These are phyloP conservation scores for Eptesicus fuscus DNA, from an alignment of 2,113 vertebrate genomes.

Conservation along the genomic window DNA sequence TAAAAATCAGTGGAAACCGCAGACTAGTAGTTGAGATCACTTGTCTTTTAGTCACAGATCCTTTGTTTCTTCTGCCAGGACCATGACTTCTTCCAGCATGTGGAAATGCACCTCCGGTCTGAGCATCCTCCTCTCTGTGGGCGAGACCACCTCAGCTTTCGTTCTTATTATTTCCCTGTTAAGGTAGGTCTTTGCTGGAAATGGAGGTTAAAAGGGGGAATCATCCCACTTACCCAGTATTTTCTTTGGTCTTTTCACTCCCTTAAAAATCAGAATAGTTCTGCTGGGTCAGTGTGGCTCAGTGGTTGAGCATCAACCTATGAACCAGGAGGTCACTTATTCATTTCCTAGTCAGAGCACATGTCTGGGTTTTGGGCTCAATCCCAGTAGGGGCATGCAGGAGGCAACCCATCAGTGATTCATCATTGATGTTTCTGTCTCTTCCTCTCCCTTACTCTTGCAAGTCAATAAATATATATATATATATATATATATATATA, in stretches of 20 bases:
- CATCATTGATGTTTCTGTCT: too few species aligned
- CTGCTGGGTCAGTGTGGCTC: too few species aligned
- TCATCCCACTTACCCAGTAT: background rate
- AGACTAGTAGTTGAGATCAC: background rate
- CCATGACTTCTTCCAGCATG: constrained; percentile 98
- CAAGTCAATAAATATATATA: too few species aligned
- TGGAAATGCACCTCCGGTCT: constrained; percentile 98
- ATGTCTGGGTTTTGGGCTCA: too few species aligned
- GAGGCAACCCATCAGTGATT: too few species aligned
- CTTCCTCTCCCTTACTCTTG: too few species aligned
- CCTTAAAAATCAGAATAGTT: background rate
- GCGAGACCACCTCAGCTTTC: constrained; percentile 97
- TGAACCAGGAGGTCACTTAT: too few species aligned
- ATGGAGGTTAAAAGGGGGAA: background rate
- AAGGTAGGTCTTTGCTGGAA: constrained; percentile 84
- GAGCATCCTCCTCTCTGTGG: constrained; percentile 98
- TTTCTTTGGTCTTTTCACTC: background rate
- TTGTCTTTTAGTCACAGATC: background rate
- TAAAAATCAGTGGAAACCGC: background rate
- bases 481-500: too few species aligned
- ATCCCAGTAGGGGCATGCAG: too few species aligned
- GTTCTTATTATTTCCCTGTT: constrained; percentile 98
- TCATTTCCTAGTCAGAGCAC: too few species aligned
- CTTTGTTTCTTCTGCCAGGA: constrained; percentile 83
- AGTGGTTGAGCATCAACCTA: too few species aligned